Evolutionary conservation across 2,888 invertebrate genomes (phyloP), one percentile per base, ranked within the genome.

Genomic region (Phyllotreta cruciferae): DNA sequence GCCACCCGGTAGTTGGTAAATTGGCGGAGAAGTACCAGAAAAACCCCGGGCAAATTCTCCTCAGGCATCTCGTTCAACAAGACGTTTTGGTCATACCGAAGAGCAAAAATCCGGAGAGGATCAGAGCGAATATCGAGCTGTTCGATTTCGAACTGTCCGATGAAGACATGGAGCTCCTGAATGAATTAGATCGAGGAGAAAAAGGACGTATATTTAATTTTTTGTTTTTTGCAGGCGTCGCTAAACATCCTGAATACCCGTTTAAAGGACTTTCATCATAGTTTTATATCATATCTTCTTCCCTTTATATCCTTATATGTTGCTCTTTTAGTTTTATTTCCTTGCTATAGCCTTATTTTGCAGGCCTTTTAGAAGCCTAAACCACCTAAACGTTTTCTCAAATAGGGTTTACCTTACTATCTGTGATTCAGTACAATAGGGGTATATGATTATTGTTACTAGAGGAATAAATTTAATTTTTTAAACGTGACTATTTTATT

Each of bases 61-160:
- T 93, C n/a, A 83, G 87, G 66, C 90, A 88, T 76, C 80, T 91
- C 54, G 80, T 90, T 0, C 88, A 90, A 75, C 85, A 88, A 70
- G 86, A 85, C 49, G 82, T 92, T 42, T 84, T 86, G 39, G 90
- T 90, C 6, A 91, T 94, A 74, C 92, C 93, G 35, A 94, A 93
- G 81, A 93, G 92, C 78, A 84, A 87, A 1, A 90, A 88, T 74
- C 85, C 88, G 0, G 78, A 84, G 7, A 84, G 93, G 73, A 85
- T 93, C 14, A 84, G 85, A 81, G 84, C 88, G 74, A 93, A 93
- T 74, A 85, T 90, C 60, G 80, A 87, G 56, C 81, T 91, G 64
- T 89, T 87, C 70, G 85, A 88, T 77, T 90, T 90, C 75, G 84
- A 85, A 69, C 73, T 90, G 61, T 76, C 80, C 0, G 74, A 82